Evolutionary conservation across 2,797 vertebrate genomes (phyloP).

Genomic region (Phylloscopus collybita): DNA sequence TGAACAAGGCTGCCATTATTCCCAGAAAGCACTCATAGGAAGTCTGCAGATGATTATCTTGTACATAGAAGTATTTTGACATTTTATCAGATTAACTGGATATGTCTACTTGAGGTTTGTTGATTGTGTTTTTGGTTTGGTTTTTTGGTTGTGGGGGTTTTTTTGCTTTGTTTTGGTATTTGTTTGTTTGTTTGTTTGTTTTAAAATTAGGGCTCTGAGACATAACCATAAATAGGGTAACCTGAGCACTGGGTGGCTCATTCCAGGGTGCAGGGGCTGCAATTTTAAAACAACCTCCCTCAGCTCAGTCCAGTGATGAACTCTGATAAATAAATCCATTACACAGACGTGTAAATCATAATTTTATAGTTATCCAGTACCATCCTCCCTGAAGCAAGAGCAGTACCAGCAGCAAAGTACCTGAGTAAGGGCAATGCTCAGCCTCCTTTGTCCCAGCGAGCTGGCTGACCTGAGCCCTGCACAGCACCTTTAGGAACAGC

Average conservation of each 20-base stretch:
- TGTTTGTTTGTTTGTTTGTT: neutral
- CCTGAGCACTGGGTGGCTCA: neutral
- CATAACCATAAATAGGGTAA: neutral
- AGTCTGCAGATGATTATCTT: slow-evolving; percentile 20
- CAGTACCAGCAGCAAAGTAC: neutral
- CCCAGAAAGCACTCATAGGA: neutral
- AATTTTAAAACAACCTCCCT: neutral
- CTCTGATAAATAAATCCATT: neutral
- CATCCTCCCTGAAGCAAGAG: neutral
- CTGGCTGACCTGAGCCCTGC: neutral
- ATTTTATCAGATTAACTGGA: slow-evolving; percentile 60
- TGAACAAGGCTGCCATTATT: slow-evolving; percentile 39
- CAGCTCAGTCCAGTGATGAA: neutral
- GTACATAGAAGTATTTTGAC: slow-evolving; percentile 14
- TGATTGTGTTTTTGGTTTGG: neutral
- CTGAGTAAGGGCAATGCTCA: neutral
- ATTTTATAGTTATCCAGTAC: neutral
- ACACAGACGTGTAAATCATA: neutral
- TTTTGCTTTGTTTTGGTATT: neutral
- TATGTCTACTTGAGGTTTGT: neutral
- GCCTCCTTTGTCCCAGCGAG: neutral
- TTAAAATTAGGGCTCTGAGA: neutral
- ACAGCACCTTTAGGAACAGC: neutral
- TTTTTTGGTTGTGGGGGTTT: too few relatives aligned
- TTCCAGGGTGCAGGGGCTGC: neutral